A percentile compares a stretch with the other conserved stretches of the same genome.
Conservation (phyloP, 2,797 vertebrate genomes). For the Eleutherodactylus coqui region DNA sequence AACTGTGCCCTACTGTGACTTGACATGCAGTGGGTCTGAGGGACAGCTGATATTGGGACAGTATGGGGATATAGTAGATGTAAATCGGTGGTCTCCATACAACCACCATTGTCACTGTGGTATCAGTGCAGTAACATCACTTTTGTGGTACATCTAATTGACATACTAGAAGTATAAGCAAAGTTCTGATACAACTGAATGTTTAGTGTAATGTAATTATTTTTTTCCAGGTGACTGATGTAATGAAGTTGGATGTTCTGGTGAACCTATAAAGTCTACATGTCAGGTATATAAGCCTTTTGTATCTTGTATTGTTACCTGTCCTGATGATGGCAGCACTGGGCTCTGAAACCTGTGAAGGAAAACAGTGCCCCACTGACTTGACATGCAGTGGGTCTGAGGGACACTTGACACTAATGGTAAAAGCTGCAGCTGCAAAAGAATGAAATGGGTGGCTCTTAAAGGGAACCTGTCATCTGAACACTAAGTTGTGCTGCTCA, state of each 20-base stretch:
- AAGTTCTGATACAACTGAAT: background rate
- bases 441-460: background rate
- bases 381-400: slow-evolving; percentile 56
- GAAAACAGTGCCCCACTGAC: slow-evolving; percentile 48
- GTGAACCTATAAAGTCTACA: background rate
- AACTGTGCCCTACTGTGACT: slow-evolving; percentile 46
- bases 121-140: too few species aligned
- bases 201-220: background rate
- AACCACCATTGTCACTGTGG: too few species aligned
- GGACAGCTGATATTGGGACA: background rate
- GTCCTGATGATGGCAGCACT: slow-evolving; percentile 62
- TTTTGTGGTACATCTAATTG: too few species aligned
- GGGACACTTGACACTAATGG: slow-evolving; percentile 3
- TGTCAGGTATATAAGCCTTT: background rate
- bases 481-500: too few species aligned
- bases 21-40: slow-evolving; percentile 55
- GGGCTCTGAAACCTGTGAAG: slow-evolving; percentile 47
- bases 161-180: too few species aligned
- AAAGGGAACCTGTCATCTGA: too few species aligned
- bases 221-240: background rate
- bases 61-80: background rate
- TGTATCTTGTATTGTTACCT: background rate
- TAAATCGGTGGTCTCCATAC: too few species aligned
- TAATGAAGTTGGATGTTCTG: background rate
- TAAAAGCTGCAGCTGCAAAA: background rate